Evolutionary conservation across 2,888 invertebrate species (phyloP), one percentile per base, ranked within the genome.

Genomic region (Hofmannophila pseudospretella): DNA sequence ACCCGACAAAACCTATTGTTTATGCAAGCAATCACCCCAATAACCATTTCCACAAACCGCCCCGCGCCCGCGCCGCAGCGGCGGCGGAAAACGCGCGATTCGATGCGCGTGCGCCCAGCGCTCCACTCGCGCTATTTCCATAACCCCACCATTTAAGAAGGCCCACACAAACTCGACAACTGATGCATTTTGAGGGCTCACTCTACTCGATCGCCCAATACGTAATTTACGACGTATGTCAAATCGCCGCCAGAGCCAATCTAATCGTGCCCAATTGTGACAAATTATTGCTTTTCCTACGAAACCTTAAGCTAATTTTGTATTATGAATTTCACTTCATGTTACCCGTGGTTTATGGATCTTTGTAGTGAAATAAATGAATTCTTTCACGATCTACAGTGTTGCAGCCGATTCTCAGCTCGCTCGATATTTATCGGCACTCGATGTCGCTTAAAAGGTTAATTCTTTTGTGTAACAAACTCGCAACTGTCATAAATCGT

Each of bases 11-110:
- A 81, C 77, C 73, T 74, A 82, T 84, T 85, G 84, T 86, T 84
- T 81, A 84, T 84, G 81, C 75, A 84, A 77, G 81, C 85, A 85
- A 84, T 86, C 84, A 85, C 82, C 79, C 82, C 76, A 84, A 85
- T 85, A 86, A 82, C 74, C 72, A 79, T 84, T 84, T 85, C 84
- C 81, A 82, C 85, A 80, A 80, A 84, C 61, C 72, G 73, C 69
- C 62, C 65, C 62, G 65, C 61, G 49, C 60, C 63, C 60, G 66
- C 60, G 66, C 62, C 49, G 60, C 64, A 59, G 66, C 61, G 58
- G 65, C 67, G 66, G 72, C 80, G 79, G 84, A 80, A 82, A 82
- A 79, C 76, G 75, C 74, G 68, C 76, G 76, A 86, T 86, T 86
- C 76, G 85, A 67, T 71, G 81, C 82, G 85, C 85, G 75, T 84